A percentile compares a stretch with the other conserved stretches of the same genome.
Evolutionary conservation across 2,888 invertebrate genomes (phyloP).

Genomic region (Epinotia ramella): DNA sequence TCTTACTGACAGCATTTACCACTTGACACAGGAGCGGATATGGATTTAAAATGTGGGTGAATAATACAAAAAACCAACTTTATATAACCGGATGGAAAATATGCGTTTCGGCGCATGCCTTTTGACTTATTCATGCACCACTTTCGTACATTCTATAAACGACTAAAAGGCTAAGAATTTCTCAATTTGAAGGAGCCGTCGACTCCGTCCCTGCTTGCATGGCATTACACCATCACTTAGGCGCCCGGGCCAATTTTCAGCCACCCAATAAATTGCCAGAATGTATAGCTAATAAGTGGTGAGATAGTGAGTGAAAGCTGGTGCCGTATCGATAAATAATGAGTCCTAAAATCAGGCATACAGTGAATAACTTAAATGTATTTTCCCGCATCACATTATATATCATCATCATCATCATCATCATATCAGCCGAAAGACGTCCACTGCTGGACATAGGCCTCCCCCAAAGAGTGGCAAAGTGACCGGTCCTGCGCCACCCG

Average conservation of each 20-base stretch:
- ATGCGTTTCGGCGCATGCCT: neutral
- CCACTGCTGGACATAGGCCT: too few relatives aligned
- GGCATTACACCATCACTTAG: slow-evolving; percentile 44
- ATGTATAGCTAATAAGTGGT: slow-evolving; percentile 47
- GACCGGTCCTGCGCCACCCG: too few relatives aligned
- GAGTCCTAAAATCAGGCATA: neutral
- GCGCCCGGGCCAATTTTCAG: slow-evolving; percentile 39
- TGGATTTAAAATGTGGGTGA: neutral
- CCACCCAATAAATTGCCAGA: slow-evolving; percentile 45
- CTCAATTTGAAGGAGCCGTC: slow-evolving; percentile 19
- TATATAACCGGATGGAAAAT: neutral
- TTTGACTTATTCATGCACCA: neutral
- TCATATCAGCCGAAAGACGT: too few relatives aligned
- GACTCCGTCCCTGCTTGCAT: slow-evolving; percentile 28
- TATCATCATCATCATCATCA: too few relatives aligned
- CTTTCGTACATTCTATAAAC: neutral
- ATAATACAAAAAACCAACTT: neutral
- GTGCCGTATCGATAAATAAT: slow-evolving; percentile 10
- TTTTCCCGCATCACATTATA: too few relatives aligned
- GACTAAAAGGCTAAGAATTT: neutral
- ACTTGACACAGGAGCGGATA: neutral
- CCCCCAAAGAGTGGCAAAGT: too few relatives aligned
- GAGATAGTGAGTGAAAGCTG: slow-evolving; percentile 21
- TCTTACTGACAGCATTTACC: neutral
- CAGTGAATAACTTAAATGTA: neutral